Percentiles rank a stretch among this genome's conserved stretches.
phyloP scores from a whole-genome alignment of 64 coral and sea anemone genomes.

The Astreopora myriophthalma region DNA sequence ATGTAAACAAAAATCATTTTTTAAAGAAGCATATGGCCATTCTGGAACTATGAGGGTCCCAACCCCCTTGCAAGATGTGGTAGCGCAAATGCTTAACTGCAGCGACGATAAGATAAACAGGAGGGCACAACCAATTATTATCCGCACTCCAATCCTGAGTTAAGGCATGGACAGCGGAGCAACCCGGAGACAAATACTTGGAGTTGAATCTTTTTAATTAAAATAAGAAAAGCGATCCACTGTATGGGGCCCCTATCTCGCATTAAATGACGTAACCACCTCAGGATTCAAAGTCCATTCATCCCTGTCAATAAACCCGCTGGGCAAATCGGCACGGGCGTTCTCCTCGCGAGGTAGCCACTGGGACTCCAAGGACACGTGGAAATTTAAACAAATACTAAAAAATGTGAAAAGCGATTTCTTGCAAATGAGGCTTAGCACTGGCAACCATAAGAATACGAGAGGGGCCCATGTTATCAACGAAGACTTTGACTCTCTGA shows the following conservation, averaged over 20 bases:
- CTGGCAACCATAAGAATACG: slow-evolving; percentile 21
- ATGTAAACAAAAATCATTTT: not conserved
- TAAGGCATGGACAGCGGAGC: slow-evolving; percentile 23
- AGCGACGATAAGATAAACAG: slow-evolving; percentile 40
- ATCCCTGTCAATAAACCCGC: slow-evolving; percentile 65
- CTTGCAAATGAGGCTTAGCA: slow-evolving; percentile 23
- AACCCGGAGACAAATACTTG: slow-evolving; percentile 51
- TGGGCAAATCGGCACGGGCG: slow-evolving; percentile 58
- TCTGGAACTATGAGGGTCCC: slow-evolving; percentile 55
- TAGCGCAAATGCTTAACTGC: slow-evolving; percentile 37
- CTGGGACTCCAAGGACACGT: slow-evolving; percentile 25
- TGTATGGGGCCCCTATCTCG: slow-evolving; percentile 61
- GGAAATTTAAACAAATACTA: slow-evolving; percentile 39
- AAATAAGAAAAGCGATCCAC: slow-evolving; percentile 54
- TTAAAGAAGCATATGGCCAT: slow-evolving; percentile 57
- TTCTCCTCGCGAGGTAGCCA: slow-evolving; percentile 46
- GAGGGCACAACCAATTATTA: slow-evolving; percentile 73
- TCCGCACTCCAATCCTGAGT: slow-evolving; percentile 62
- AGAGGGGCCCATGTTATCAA: slow-evolving; percentile 45
- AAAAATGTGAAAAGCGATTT: slow-evolving; percentile 34
- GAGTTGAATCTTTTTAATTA: slow-evolving; percentile 50
- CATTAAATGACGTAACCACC: slow-evolving; percentile 40
- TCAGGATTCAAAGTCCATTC: slow-evolving; percentile 49
- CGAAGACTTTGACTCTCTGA: slow-evolving; percentile 47
- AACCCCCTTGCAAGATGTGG: slow-evolving; percentile 12